Evolutionary conservation across 2,888 invertebrate genomes (phyloP).

Genomic region (Eupithecia subumbrata): DNA sequence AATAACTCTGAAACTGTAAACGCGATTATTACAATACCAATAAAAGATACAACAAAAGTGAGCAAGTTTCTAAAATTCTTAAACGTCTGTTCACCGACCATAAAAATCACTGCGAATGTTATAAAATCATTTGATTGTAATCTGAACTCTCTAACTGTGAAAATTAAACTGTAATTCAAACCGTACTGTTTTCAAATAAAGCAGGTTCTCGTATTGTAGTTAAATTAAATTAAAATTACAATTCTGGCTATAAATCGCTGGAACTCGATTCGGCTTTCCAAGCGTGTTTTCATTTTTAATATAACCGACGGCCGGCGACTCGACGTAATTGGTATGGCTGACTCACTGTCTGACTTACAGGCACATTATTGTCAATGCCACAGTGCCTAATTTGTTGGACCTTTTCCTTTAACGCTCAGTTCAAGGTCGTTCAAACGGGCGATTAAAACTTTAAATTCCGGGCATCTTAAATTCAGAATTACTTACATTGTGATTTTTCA

Average conservation of each 20-base stretch:
- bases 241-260: constrained; percentile 16
- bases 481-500: background rate
- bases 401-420: constrained; percentile 39
- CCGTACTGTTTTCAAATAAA: constrained; percentile 6
- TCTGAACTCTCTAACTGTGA: constrained; percentile 9
- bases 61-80: constrained; percentile 9
- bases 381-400: constrained; percentile 38
- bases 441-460: background rate
- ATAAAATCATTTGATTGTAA: constrained; percentile 13
- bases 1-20: background rate
- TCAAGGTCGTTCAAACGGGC: constrained; percentile 36
- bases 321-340: constrained; percentile 36
- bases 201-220: background rate
- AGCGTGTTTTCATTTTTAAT: constrained; percentile 18
- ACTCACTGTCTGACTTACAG: constrained; percentile 37
- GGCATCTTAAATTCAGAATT: background rate
- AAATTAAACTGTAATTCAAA: constrained; percentile 15
- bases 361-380: constrained; percentile 42
- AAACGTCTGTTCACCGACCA: constrained; percentile 11
- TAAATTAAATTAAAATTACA: constrained; percentile 11
- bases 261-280: constrained; percentile 17
- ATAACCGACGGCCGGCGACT: constrained; percentile 15
- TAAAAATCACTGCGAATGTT: constrained; percentile 24
- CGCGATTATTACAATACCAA: background rate
- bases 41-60: background rate